Evolutionary conservation across 2,113 vertebrate genomes (phyloP).

Genomic region (Urocitellus parryii): DNA sequence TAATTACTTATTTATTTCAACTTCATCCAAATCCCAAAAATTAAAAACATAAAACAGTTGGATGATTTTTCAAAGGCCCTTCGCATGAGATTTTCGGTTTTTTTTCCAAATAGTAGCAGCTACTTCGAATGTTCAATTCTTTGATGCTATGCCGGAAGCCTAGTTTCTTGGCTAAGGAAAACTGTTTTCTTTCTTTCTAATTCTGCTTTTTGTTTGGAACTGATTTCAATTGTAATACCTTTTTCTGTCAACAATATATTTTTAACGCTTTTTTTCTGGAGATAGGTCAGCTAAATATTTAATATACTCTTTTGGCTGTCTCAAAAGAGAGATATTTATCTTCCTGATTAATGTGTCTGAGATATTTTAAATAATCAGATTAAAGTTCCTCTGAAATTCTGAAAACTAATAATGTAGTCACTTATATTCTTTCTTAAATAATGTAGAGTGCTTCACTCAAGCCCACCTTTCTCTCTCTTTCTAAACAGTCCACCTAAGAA

Average conservation of each 20-base stretch:
- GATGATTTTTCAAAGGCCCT: slow-evolving; percentile 58
- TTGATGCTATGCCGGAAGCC: not conserved
- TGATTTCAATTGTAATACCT: not conserved
- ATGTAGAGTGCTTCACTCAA: not conserved
- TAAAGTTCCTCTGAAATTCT: slow-evolving; percentile 24
- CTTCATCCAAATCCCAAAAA: slow-evolving; percentile 43
- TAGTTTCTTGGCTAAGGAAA: slow-evolving; percentile 16
- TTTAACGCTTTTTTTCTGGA: not conserved
- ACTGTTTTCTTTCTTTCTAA: slow-evolving; percentile 30
- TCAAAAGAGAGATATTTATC: not conserved
- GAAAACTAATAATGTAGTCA: not conserved
- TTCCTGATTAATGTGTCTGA: not conserved
- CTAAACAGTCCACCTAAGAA: not conserved
- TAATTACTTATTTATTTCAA: slow-evolving; percentile 40
- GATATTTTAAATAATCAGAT: not conserved
- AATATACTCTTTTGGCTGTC: not conserved
- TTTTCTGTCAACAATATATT: not conserved
- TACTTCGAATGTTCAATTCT: not conserved
- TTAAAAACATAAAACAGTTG: slow-evolving; percentile 55
- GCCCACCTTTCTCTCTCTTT: not conserved
- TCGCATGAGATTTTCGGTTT: not conserved
- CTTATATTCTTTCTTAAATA: slow-evolving; percentile 9
- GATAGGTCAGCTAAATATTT: not conserved
- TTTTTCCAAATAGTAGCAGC: not conserved
- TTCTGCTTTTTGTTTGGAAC: not conserved